Conservation (phyloP, 2,888 invertebrate genomes). For the Lochmaea crataegi region DNA sequence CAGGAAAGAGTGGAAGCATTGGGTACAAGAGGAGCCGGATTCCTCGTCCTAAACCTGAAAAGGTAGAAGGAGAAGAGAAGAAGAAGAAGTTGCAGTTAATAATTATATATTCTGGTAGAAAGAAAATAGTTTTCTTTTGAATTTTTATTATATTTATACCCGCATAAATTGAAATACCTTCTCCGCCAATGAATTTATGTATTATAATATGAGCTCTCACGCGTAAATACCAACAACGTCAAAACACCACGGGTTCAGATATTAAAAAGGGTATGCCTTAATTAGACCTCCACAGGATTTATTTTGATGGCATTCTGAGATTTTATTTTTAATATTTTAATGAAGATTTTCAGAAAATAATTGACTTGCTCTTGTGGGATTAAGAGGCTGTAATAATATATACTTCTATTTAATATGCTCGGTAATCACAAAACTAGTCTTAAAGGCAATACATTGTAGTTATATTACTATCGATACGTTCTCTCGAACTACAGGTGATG, state of each 20-base stretch:
- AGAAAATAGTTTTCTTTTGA: not conserved
- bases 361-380: constrained; percentile 6
- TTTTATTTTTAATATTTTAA: constrained; percentile 17
- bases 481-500: not conserved
- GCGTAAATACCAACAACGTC: constrained; percentile 7
- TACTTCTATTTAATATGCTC: not conserved
- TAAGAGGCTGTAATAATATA: not conserved
- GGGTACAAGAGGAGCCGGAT: too few species aligned
- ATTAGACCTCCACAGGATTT: constrained; percentile 15
- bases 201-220: constrained; percentile 13
- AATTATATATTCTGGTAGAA: too few species aligned
- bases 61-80: too few species aligned
- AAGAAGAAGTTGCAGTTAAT: too few species aligned
- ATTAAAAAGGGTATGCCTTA: constrained; percentile 20
- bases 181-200: not conserved
- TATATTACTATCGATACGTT: not conserved
- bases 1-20: too few species aligned
- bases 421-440: not conserved
- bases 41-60: too few species aligned
- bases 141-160: not conserved
- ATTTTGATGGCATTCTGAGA: constrained; percentile 9
- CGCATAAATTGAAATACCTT: not conserved
- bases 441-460: not conserved
- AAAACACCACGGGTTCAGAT: constrained; percentile 18
- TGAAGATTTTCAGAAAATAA: constrained; percentile 14